Percentiles rank a stretch among this genome's conserved stretches.
Conservation (phyloP, 2,888 invertebrate species). For the Pyrrhopygopsis socrates region DNA sequence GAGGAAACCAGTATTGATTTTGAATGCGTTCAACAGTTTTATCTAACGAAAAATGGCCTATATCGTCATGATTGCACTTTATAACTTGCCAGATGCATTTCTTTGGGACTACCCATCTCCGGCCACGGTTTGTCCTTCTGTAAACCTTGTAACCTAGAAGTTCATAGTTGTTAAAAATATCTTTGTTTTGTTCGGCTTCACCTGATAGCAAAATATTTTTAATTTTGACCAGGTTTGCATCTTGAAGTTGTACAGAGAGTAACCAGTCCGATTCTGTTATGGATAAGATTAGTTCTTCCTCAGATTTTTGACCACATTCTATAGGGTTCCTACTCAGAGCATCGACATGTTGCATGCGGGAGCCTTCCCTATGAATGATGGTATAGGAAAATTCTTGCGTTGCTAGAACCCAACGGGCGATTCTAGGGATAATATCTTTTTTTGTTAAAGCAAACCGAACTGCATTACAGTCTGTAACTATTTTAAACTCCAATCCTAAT, state of each 20-base stretch:
- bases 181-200: slow-evolving; percentile 44
- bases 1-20: too few species aligned
- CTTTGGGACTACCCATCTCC: too few species aligned
- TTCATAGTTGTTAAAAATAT: slow-evolving; percentile 40
- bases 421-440: slow-evolving; percentile 83
- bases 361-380: slow-evolving; percentile 36
- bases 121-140: too few species aligned
- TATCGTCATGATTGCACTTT: too few species aligned
- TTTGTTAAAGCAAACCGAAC: slow-evolving; percentile 75
- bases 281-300: slow-evolving; percentile 34
- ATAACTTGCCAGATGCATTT: too few species aligned
- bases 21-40: too few species aligned
- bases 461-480: slow-evolving; percentile 70
- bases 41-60: too few species aligned
- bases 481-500: neutral
- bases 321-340: slow-evolving; percentile 48
- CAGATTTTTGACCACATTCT: slow-evolving; percentile 29
- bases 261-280: slow-evolving; percentile 76
- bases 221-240: slow-evolving; percentile 33
- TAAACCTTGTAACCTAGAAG: too few species aligned
- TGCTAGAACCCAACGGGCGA: slow-evolving; percentile 80
- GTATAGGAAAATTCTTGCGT: slow-evolving; percentile 37
- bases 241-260: slow-evolving; percentile 75
- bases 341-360: slow-evolving; percentile 18
- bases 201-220: slow-evolving; percentile 44